A percentile compares a stretch with the other conserved stretches of the same genome.
Conservation (phyloP, 2,113 vertebrate genomes). For the Neoarius graeffei region DNA sequence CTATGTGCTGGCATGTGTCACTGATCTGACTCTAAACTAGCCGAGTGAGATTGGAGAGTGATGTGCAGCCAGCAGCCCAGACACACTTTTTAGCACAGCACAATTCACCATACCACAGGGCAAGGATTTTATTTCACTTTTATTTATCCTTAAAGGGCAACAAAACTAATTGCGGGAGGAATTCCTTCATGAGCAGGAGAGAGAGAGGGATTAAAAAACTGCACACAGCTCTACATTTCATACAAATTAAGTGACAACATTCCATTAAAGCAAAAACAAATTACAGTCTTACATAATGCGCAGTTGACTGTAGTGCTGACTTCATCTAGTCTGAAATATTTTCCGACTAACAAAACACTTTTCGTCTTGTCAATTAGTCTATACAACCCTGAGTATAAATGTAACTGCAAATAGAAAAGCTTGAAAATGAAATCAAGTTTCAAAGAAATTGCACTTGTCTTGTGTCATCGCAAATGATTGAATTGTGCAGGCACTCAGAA, state of each 20-base stretch:
- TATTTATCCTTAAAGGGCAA: background rate
- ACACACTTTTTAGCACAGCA: background rate
- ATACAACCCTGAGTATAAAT: background rate
- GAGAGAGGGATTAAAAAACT: background rate
- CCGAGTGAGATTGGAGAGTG: background rate
- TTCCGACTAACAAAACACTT: background rate
- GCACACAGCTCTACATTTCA: background rate
- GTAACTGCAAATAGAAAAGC: background rate
- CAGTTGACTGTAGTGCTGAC: background rate
- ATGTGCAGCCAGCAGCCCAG: background rate
- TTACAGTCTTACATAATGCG: background rate
- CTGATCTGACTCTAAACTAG: background rate
- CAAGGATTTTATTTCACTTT: background rate
- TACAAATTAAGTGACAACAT: background rate
- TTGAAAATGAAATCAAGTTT: background rate
- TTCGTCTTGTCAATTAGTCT: background rate
- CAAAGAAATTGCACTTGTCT: slow-evolving; percentile 7
- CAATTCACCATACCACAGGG: background rate
- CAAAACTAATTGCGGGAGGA: background rate
- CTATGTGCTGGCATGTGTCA: background rate
- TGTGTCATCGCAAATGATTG: background rate
- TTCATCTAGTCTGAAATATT: background rate
- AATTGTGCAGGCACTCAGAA: background rate
- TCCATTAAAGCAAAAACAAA: background rate
- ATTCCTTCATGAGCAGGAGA: background rate